These are phyloP conservation scores for Alcedo atthis DNA, from an alignment of 2,797 vertebrate genomes.

Conservation along the genomic window DNA sequence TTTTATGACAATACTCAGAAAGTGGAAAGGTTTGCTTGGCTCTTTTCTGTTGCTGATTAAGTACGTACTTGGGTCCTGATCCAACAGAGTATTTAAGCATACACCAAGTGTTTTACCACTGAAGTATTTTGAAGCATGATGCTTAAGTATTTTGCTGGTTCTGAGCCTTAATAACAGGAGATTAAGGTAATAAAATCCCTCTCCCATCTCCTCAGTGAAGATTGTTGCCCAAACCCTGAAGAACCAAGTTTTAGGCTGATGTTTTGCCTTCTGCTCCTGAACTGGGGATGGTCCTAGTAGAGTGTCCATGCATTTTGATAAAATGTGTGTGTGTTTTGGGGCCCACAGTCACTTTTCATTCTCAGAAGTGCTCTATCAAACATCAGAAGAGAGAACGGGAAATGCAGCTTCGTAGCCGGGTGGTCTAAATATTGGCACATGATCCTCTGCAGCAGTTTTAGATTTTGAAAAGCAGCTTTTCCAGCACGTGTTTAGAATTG, in stretches of 20 bases:
- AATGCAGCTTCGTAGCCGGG: neutral
- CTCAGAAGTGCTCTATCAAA: neutral
- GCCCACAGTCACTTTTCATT: neutral
- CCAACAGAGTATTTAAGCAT: neutral
- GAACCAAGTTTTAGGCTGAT: neutral
- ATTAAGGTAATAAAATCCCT: neutral
- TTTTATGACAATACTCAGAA: neutral
- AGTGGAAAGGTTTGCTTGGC: neutral
- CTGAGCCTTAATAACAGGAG: neutral
- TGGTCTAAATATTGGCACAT: conserved; percentile 57
- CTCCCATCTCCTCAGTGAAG: neutral
- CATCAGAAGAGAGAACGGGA: conserved; percentile 3
- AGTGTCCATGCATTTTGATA: neutral
- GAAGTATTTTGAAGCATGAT: neutral
- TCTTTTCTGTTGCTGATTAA: neutral
- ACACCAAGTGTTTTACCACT: neutral
- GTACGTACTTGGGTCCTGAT: neutral
- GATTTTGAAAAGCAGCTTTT: conserved; percentile 68
- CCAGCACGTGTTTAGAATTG: conserved; percentile 55
- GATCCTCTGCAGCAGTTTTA: conserved; percentile 60
- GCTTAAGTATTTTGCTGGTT: neutral
- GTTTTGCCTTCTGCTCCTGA: neutral
- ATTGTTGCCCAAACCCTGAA: neutral
- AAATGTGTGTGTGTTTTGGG: neutral
- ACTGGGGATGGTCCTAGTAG: neutral